Evolutionary conservation across 2,888 invertebrate genomes (phyloP).

Genomic region (Deilephila elpenor): DNA sequence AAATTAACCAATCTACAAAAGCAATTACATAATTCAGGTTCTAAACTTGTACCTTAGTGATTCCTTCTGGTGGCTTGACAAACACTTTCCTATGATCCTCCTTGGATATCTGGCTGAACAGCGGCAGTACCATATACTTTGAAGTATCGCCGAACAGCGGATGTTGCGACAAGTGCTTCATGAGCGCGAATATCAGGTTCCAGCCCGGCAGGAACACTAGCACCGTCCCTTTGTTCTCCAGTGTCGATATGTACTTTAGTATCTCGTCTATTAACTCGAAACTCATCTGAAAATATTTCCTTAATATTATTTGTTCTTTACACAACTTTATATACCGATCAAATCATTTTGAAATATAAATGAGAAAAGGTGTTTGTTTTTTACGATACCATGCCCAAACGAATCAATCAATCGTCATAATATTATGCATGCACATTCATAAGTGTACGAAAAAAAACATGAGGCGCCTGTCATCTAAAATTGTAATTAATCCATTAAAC

Average conservation of each 20-base stretch:
- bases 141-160: slow-evolving; percentile 86
- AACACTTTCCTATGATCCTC: slow-evolving; percentile 98
- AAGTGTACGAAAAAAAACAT: no score
- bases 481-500: no score
- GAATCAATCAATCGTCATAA: no score
- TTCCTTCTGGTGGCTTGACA: slow-evolving; percentile 91
- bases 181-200: slow-evolving; percentile 97
- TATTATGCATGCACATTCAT: no score
- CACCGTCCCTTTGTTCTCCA: slow-evolving; percentile 91
- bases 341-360: no score
- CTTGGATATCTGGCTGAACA: slow-evolving; percentile 98
- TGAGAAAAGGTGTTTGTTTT: no score
- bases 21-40: not conserved
- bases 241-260: slow-evolving; percentile 85
- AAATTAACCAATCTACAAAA: no score
- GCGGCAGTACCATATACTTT: slow-evolving; percentile 92
- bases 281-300: slow-evolving; percentile 82
- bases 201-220: slow-evolving; percentile 98
- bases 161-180: slow-evolving; percentile 91
- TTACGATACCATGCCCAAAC: no score
- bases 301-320: no score
- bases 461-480: no score
- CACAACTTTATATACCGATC: no score
- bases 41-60: slow-evolving; percentile 89
- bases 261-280: slow-evolving; percentile 96